Percentiles rank a stretch among this genome's conserved stretches.
Conservation (phyloP, 2,113 vertebrate genomes). For the Leucosticte australis region DNA sequence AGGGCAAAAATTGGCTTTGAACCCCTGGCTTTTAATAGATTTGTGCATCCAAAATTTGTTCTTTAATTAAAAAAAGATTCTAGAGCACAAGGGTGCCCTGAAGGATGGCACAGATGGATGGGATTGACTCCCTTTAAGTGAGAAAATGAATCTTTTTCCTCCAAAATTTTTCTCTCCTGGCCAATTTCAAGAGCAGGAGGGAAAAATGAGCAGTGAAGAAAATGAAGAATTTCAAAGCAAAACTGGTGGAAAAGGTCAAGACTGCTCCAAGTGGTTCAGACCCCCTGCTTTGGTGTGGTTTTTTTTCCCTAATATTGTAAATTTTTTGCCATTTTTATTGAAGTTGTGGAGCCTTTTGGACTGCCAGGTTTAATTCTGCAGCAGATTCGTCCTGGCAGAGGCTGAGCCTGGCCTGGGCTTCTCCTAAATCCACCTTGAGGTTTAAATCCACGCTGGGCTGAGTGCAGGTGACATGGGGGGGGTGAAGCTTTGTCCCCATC, state of each 20-base stretch:
- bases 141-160: background rate
- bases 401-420: background rate
- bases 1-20: background rate
- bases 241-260: background rate
- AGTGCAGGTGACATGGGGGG: no score
- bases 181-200: no score
- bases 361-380: accelerated
- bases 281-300: accelerated
- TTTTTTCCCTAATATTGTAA: accelerated
- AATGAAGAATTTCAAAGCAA: background rate
- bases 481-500: accelerated
- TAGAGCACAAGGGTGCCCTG: accelerated
- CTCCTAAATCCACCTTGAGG: background rate
- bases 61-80: background rate
- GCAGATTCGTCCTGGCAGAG: background rate
- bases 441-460: accelerated
- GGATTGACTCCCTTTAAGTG: background rate
- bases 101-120: background rate
- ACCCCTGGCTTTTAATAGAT: background rate
- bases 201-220: background rate
- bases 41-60: background rate
- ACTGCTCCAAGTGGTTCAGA: background rate
- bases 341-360: no score
- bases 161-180: background rate
- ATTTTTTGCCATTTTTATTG: background rate